phyloP scores from a whole-genome alignment of 2,888 invertebrate genomes.

The Ectemnius continuus region DNA sequence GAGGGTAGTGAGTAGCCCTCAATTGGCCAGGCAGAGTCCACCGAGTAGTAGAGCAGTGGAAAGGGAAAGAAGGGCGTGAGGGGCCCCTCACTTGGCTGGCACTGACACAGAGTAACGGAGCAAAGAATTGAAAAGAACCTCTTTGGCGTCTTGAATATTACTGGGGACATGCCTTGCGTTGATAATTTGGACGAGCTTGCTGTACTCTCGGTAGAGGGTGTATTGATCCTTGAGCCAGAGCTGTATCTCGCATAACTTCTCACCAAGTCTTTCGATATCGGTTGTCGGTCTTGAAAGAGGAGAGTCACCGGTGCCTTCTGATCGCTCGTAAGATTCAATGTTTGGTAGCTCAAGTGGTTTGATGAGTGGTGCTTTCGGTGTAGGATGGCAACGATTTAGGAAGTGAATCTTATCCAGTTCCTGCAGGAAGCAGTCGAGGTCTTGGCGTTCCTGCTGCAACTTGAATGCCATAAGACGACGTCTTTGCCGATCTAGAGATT shows the following conservation, averaged over 20 bases:
- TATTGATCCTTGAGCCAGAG: constrained; percentile 70
- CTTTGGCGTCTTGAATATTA: constrained; percentile 53
- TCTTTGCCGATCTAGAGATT: constrained; percentile 27
- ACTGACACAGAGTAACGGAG: not conserved
- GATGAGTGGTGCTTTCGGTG: constrained; percentile 24
- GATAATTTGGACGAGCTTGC: constrained; percentile 60
- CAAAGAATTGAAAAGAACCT: constrained; percentile 45
- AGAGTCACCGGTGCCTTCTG: constrained; percentile 49
- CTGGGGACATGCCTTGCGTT: constrained; percentile 64
- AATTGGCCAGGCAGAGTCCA: too few species aligned
- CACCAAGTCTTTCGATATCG: constrained; percentile 34
- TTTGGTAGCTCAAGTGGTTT: constrained; percentile 67
- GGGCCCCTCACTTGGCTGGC: too few species aligned
- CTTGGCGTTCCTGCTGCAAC: constrained; percentile 48
- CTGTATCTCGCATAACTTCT: constrained; percentile 61
- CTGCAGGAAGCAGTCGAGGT: constrained; percentile 43
- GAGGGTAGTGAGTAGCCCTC: too few species aligned
- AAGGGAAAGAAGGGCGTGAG: too few species aligned
- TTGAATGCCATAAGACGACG: constrained; percentile 28
- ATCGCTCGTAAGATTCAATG: constrained; percentile 54
- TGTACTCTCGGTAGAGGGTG: constrained; percentile 64
- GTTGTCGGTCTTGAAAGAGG: constrained; percentile 5
- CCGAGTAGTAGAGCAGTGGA: too few species aligned
- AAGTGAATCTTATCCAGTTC: constrained; percentile 28
- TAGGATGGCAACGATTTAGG: not conserved